A percentile compares a stretch with the other conserved stretches of the same genome.
phyloP scores from a whole-genome alignment of 2,113 vertebrate genomes.

The Steatornis caripensis region DNA sequence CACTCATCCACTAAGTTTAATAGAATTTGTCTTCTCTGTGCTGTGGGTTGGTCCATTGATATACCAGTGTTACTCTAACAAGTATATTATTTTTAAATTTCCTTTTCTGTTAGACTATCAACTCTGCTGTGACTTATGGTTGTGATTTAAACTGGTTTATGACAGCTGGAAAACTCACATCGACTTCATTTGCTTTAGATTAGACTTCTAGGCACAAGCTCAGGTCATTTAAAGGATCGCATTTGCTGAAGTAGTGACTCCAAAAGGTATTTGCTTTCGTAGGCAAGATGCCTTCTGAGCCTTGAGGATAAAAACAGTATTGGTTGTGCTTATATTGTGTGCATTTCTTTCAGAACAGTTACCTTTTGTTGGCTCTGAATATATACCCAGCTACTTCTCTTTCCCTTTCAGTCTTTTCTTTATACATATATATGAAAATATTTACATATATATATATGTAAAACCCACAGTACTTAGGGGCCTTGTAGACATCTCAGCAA shows the following conservation, averaged over 20 bases:
- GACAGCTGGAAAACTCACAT: background rate
- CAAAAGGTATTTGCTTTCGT: background rate
- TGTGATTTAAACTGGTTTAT: background rate
- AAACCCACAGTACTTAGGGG: background rate
- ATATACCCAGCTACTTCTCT: background rate
- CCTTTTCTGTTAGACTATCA: background rate
- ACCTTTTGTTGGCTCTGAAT: background rate
- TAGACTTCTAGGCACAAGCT: background rate
- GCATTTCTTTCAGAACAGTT: background rate
- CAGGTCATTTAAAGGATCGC: background rate
- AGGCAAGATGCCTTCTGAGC: background rate
- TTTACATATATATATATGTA: background rate
- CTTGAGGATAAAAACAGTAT: background rate
- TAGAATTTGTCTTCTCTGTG: background rate
- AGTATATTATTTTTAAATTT: constrained; percentile 4
- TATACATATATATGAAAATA: background rate
- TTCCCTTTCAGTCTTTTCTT: background rate
- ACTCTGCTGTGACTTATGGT: background rate
- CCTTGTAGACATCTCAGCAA: background rate
- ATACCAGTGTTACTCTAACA: background rate
- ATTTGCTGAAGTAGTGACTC: background rate
- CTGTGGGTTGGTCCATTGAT: background rate
- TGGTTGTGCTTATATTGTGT: background rate
- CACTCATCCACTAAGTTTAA: constrained; percentile 1
- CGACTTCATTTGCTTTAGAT: background rate